Conservation (phyloP, 2,888 invertebrate species). For the Agrilus mali region DNA sequence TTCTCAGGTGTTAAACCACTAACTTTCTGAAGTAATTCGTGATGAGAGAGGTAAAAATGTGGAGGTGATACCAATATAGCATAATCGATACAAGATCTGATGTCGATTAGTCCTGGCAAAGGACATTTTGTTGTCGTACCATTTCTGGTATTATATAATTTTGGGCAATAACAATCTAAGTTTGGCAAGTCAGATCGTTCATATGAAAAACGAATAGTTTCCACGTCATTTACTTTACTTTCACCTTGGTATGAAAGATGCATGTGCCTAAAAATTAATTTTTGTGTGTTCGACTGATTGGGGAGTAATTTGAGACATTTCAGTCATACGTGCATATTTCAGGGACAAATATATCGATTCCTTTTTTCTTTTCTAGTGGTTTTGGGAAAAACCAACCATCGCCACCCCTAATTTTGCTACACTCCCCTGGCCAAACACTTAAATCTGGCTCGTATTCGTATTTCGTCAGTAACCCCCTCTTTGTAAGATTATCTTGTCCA, state of each 20-base stretch:
- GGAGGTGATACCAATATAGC: slow-evolving; percentile 52
- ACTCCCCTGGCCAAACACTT: slow-evolving; percentile 33
- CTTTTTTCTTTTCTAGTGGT: slow-evolving; percentile 32
- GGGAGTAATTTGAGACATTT: too few species aligned
- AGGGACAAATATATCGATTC: slow-evolving; percentile 38
- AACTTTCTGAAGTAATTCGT: slow-evolving; percentile 39
- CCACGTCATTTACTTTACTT: slow-evolving; percentile 11
- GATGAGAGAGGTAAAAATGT: slow-evolving; percentile 49
- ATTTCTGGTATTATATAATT: slow-evolving; percentile 36
- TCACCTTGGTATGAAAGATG: slow-evolving; percentile 34
- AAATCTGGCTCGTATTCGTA: slow-evolving; percentile 33
- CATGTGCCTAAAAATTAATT: slow-evolving; percentile 38
- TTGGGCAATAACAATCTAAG: slow-evolving; percentile 42
- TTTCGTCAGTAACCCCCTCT: slow-evolving; percentile 37
- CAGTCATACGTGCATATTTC: slow-evolving; percentile 43
- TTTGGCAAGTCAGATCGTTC: slow-evolving; percentile 29
- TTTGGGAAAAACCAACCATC: slow-evolving; percentile 41
- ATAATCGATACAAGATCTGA: slow-evolving; percentile 42
- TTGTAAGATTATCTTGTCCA: slow-evolving; percentile 35
- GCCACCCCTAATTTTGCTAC: slow-evolving; percentile 42
- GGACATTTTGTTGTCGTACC: slow-evolving; percentile 37
- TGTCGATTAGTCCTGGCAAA: slow-evolving; percentile 40
- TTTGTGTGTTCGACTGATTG: too few species aligned
- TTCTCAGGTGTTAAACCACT: slow-evolving; percentile 40
- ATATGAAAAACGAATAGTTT: too few species aligned